Evolutionary conservation across 2,113 vertebrate genomes (phyloP), one percentile per base, ranked within the genome.

Genomic region (Melozone crissalis): DNA sequence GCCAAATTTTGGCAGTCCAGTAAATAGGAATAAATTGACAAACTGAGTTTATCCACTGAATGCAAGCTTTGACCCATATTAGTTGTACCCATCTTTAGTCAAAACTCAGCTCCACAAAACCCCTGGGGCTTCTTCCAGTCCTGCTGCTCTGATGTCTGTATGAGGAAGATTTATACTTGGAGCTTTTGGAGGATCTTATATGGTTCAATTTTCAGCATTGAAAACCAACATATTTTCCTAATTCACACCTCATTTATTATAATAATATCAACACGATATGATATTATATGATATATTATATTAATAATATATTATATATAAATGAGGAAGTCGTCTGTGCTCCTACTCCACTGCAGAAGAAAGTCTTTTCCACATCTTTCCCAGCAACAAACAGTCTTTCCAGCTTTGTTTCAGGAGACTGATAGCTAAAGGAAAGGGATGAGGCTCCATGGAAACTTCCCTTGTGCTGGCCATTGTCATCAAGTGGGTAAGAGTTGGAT

Each of bases 111-210:
- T 93, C 17, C 85, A 72, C 58, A 84, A 67, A 31, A 46, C 73
- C 62, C 68, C 77, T 43, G 65, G 59, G 93, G 61, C 23, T 86
- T 93, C 54, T 84, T 92, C 66, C 22, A 84, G 31, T 88, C 24
- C 82, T 91, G 84, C 92, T 12, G 30, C 96, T 98, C 97, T 97
- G 95, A 97, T 96, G 93, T 94, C 95, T 95, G 83, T 85, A 89
- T 95, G 94, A 95, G 67, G 84, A 87, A 96, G 95, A 90, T 93
- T 92, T 92, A 62, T 78, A 59, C 19, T 71, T 5, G 1, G 76
- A 85, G 63, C 39, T 91, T 87, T 80, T 81, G 37, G 43, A 78
- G 22, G 49, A 63, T 91, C 51, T 86, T 47, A 80, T 24, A 72
- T 35, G 31, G 39, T 88, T 90, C 27, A 43, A 7, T 78, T 94